Evolutionary conservation across 2,797 vertebrate species (phyloP), one percentile per base, ranked within the genome.

Genomic region (Sebastes miniatus): DNA sequence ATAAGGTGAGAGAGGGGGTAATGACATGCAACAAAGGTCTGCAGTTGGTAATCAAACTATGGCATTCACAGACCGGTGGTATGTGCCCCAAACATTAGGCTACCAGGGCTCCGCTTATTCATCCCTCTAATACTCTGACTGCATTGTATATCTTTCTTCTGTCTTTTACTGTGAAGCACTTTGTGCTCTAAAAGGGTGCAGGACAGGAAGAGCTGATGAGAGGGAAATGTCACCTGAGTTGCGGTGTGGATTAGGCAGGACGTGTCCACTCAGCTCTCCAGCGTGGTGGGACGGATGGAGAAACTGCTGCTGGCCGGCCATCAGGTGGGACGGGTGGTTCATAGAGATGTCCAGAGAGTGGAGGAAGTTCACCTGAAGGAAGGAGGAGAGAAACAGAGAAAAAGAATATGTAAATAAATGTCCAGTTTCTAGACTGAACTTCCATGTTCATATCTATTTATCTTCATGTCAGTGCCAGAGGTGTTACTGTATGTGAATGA

Each of bases 291-390:
- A 97, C 1, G 91, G 97, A 85, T 99, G 98, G 81, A 99, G 93
- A 69, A 99, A 99, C 94, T 99, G 98, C 95, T 99, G 98, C 94
- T 99, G 97, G 57, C 97, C 98, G 69, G 96, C 97, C 85, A 98
- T 95, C 34, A 99, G 95, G 47, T 99, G 97, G 80, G 97, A 99
- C 10, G 98, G 98, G 79, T 99, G 98, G 85, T 95, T 96, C 91
- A 86, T 92, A 88, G 39, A 43, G 39, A 89, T 90, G 93, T 95
- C 98, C 86, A 96, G 83, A 74, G 95, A 94, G 83, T 95, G 92
- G 76, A 91, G 93, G 91, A 96, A 96, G 88, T 96, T 96, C 68
- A 96, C 95, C 96, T 96, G 75, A 25, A 70, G 32, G 27, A 43
- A 36, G 50, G 71, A 24, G 34, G 71, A 22, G 31, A 71, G 66